phyloP scores from a whole-genome alignment of 35 echinoderm and acorn worm species.

The Lytechinus variegatus region DNA sequence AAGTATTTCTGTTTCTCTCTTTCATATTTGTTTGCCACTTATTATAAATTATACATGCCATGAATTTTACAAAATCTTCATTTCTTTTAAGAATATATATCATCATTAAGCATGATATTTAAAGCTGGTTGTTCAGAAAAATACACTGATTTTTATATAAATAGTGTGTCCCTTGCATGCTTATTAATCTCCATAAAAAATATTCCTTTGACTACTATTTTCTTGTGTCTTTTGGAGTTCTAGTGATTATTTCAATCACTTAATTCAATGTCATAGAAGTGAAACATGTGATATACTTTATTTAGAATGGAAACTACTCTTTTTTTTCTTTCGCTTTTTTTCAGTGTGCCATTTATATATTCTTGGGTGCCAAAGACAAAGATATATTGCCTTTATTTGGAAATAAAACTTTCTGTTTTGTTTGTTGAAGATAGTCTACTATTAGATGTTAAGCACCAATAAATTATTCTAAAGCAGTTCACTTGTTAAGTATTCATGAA shows the following conservation, averaged over 20 bases:
- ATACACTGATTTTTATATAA: not conserved
- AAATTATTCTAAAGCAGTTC: not conserved
- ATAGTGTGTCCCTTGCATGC: not conserved
- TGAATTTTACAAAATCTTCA: not conserved
- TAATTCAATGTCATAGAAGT: not conserved
- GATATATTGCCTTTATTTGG: not conserved
- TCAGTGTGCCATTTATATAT: not conserved
- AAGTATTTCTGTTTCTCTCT: not conserved
- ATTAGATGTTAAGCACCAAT: not conserved
- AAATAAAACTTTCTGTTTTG: not conserved
- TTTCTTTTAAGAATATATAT: not conserved
- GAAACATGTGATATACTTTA: not conserved
- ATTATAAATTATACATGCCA: not conserved
- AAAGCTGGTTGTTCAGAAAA: not conserved
- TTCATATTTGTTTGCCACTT: not conserved
- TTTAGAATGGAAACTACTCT: not conserved
- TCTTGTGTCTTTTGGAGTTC: not conserved
- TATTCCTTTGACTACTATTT: not conserved
- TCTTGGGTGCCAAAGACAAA: slow-evolving; percentile 28
- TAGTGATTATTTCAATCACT: not conserved
- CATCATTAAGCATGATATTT: not conserved
- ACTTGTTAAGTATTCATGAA: not conserved
- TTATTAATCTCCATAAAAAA: not conserved
- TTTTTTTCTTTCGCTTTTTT: not conserved
- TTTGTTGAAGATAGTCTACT: not conserved